These are phyloP conservation scores for Clarias macrocephalus DNA, from an alignment of 2,113 vertebrate species.

Conservation along the genomic window DNA sequence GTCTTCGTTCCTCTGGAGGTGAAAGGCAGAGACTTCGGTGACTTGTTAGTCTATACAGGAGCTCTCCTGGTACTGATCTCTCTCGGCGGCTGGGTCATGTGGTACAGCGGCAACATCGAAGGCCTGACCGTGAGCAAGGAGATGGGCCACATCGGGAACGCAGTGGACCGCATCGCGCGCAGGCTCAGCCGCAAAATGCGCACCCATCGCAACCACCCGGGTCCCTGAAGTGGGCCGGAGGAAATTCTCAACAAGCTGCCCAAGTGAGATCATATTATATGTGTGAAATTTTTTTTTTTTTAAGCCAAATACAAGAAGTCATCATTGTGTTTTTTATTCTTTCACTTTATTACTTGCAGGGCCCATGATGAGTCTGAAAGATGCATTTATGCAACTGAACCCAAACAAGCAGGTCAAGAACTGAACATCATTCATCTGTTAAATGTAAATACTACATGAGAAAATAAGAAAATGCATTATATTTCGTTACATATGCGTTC, in stretches of 20 bases:
- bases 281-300: neutral
- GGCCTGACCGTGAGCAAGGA: conserved; percentile 66
- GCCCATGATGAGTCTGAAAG: neutral
- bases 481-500: neutral
- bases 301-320: neutral
- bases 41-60: conserved; percentile 84
- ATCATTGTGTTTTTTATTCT: neutral
- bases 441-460: neutral
- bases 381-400: neutral
- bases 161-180: conserved; percentile 72
- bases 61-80: conserved; percentile 82
- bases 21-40: conserved; percentile 81
- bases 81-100: conserved; percentile 85
- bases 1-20: conserved; percentile 81
- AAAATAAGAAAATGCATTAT: neutral
- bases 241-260: neutral
- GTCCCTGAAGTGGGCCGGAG: conserved; percentile 26
- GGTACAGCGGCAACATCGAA: conserved; percentile 93
- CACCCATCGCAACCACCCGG: conserved; percentile 52
- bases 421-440: neutral
- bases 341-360: neutral
- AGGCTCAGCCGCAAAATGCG: conserved; percentile 74
- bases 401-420: neutral
- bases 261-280: neutral
- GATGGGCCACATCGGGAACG: conserved; percentile 68